Evolutionary conservation across 2,797 vertebrate species (phyloP).

Genomic region (Propithecus perrieri): DNA sequence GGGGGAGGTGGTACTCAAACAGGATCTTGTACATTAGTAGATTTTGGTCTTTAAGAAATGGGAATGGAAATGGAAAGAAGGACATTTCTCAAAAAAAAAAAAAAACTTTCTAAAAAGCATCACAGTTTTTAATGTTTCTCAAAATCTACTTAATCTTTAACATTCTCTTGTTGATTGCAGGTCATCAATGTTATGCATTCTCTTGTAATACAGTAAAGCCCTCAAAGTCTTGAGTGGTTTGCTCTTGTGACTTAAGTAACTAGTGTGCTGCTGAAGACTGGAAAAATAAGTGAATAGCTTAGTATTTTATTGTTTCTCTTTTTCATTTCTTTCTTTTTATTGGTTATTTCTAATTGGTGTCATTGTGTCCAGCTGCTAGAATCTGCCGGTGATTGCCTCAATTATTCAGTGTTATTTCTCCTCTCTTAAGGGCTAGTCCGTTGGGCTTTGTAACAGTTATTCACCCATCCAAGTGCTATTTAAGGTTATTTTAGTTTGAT

Average conservation of each 20-base stretch:
- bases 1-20: background rate
- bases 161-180: background rate
- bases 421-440: background rate
- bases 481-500: slow-evolving; percentile 17
- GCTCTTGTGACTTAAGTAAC: background rate
- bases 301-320: background rate
- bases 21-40: background rate
- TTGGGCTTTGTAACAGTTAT: background rate
- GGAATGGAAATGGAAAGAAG: background rate
- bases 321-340: background rate
- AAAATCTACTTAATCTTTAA: background rate
- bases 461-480: background rate
- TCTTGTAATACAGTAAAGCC: background rate
- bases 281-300: background rate
- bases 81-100: background rate
- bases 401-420: background rate
- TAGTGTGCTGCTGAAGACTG: background rate
- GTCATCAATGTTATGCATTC: background rate
- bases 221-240: background rate
- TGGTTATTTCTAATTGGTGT: background rate
- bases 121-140: background rate
- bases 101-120: background rate
- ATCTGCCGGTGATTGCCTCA: background rate
- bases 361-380: background rate
- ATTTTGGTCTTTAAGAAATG: background rate